Conservation (phyloP, 2,888 invertebrate species). For the Lathronympha strigana region DNA sequence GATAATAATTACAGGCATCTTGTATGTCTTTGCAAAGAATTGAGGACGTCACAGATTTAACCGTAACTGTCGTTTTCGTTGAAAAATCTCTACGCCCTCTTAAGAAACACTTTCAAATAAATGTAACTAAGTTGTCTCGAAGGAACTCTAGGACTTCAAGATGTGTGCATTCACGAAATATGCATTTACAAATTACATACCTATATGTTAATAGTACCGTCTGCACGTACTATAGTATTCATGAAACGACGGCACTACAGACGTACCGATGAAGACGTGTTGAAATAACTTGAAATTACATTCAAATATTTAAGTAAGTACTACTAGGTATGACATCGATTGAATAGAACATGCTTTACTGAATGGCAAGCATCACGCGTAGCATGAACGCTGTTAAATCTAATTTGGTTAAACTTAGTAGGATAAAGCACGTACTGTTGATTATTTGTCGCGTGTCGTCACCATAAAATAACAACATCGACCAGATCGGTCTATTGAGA, state of each 20-base stretch:
- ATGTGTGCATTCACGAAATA: background rate
- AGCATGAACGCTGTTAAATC: background rate
- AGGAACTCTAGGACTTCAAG: background rate
- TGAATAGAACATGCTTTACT: background rate
- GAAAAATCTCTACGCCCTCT: no score
- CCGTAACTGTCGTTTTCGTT: no score
- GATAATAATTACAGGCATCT: no score
- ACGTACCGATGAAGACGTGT: slow-evolving; percentile 1
- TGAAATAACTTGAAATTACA: slow-evolving; percentile 12
- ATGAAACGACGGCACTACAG: slow-evolving; percentile 7
- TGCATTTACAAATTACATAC: background rate
- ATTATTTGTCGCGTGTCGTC: no score
- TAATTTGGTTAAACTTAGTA: background rate
- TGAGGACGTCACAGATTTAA: no score
- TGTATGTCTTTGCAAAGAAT: no score
- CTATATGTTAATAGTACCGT: slow-evolving; percentile 4
- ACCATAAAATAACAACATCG: no score
- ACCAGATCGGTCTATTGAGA: no score
- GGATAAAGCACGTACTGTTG: background rate
- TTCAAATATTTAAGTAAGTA: slow-evolving; percentile 5
- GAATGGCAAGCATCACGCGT: background rate
- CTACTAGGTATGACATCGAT: background rate
- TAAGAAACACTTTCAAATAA: no score
- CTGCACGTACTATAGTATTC: slow-evolving; percentile 12
- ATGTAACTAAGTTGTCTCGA: no score